These are phyloP conservation scores for Gallinago undulata DNA, from an alignment of 2,113 vertebrate species.

Conservation along the genomic window DNA sequence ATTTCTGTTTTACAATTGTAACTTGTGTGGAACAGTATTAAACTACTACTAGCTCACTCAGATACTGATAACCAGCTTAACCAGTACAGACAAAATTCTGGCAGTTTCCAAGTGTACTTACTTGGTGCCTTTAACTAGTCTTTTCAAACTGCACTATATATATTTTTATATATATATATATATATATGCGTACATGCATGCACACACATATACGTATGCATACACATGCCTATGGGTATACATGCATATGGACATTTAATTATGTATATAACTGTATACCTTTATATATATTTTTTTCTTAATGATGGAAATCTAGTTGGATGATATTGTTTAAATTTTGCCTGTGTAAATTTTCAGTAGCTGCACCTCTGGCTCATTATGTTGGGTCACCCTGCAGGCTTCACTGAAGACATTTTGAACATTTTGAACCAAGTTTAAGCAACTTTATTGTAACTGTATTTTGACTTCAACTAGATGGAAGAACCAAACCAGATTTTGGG, in stretches of 20 bases:
- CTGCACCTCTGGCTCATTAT: neutral
- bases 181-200: accelerated
- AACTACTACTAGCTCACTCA: neutral
- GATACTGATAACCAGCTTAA: neutral
- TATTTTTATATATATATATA: neutral
- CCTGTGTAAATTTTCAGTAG: neutral
- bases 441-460: neutral
- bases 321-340: neutral
- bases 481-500: neutral
- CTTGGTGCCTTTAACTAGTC: neutral
- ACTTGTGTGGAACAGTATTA: neutral
- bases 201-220: too few species aligned
- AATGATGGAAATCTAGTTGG: neutral
- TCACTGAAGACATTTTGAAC: neutral
- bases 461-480: neutral
- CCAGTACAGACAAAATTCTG: neutral
- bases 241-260: neutral
- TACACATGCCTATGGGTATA: too few species aligned
- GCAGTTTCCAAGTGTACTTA: neutral
- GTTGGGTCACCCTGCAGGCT: neutral
- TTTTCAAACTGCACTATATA: neutral
- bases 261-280: neutral
- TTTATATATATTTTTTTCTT: neutral
- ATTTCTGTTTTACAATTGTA: neutral
- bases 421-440: neutral